Percentiles rank a stretch among this genome's conserved stretches.
Conservation (phyloP, 2,888 invertebrate species). For the Toxonevra muliebris region DNA sequence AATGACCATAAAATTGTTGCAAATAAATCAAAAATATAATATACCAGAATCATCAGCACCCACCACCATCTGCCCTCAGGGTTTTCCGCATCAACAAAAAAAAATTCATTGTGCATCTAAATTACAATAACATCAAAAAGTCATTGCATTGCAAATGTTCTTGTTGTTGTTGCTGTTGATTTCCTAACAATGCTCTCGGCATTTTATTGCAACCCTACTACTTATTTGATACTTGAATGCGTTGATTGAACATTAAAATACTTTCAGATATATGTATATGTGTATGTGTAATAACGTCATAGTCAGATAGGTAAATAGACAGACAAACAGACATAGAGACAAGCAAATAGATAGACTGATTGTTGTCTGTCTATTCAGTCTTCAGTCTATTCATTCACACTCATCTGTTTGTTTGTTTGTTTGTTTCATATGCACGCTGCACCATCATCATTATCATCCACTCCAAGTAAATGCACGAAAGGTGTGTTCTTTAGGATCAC, state of each 20-base stretch:
- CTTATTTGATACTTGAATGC: background rate
- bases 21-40: constrained; percentile 2
- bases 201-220: background rate
- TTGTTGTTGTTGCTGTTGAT: constrained; percentile 21
- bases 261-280: background rate
- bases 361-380: background rate
- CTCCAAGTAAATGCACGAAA: background rate
- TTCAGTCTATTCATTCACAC: constrained; percentile 8
- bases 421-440: constrained; percentile 8
- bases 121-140: constrained; percentile 26
- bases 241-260: constrained; percentile 14
- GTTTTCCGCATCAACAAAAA: constrained; percentile 1
- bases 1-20: background rate
- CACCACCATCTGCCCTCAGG: constrained; percentile 1
- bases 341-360: background rate
- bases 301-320: constrained; percentile 9
- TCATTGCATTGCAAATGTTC: constrained; percentile 10
- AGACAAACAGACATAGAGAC: constrained; percentile 16
- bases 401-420: constrained; percentile 18
- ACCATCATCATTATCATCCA: background rate
- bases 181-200: constrained; percentile 22
- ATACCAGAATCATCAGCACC: background rate
- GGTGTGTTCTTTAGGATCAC: background rate
- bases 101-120: constrained; percentile 1
- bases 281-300: too few species aligned